Percentiles rank a stretch among this genome's conserved stretches.
phyloP scores from a whole-genome alignment of 2,888 invertebrate species.

The Polyommatus iphigenia region DNA sequence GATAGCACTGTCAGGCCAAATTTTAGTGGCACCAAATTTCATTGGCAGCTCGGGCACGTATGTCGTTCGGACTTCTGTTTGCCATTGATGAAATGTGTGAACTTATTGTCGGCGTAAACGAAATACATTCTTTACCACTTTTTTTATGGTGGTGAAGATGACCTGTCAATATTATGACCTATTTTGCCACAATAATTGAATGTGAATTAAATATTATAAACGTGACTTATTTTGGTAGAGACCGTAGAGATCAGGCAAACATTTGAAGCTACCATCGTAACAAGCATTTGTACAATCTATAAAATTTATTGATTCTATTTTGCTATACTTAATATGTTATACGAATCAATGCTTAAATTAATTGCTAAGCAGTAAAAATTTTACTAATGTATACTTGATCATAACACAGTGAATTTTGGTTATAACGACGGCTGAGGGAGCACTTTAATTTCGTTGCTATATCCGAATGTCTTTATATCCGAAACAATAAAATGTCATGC shows the following conservation, averaged over 20 bases:
- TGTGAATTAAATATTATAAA: neutral
- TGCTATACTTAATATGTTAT: too few relatives aligned
- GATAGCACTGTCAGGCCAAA: conserved; percentile 43
- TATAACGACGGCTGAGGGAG: too few relatives aligned
- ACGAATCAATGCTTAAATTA: too few relatives aligned
- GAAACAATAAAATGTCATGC: too few relatives aligned
- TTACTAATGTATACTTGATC: too few relatives aligned
- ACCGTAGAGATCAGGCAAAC: neutral
- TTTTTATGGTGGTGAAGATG: conserved; percentile 27
- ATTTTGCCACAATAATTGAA: conserved; percentile 8
- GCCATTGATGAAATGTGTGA: conserved; percentile 64
- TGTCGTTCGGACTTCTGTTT: conserved; percentile 69
- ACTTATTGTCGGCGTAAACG: conserved; percentile 45
- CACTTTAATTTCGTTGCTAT: too few relatives aligned
- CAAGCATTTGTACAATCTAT: neutral
- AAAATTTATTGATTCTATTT: too few relatives aligned
- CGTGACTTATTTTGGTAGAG: neutral
- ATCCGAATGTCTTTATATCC: too few relatives aligned
- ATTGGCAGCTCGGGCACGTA: conserved; percentile 65
- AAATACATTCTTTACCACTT: conserved; percentile 9
- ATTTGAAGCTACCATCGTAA: neutral
- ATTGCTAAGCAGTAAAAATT: too few relatives aligned
- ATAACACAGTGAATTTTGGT: too few relatives aligned
- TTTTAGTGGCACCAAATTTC: conserved; percentile 47
- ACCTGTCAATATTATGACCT: neutral